Percentiles rank a stretch among this genome's conserved stretches.
Conservation (phyloP, 2,113 vertebrate genomes). For the Caranx melampygus region DNA sequence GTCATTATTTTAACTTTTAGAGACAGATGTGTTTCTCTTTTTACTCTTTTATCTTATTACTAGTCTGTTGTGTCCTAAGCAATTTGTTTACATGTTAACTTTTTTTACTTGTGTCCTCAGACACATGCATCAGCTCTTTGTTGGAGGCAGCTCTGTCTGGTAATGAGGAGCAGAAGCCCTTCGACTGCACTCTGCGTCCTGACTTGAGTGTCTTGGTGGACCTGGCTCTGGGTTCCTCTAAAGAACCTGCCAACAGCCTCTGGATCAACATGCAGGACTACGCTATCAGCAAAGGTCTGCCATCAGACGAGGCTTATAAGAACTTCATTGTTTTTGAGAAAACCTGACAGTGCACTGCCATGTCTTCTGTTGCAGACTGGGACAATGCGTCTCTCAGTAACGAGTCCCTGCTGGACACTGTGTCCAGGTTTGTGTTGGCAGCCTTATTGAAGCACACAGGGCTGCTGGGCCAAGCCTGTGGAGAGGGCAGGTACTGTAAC, state of each 20-base stretch:
- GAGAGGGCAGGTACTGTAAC: constrained; percentile 90
- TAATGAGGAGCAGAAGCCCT: constrained; percentile 97
- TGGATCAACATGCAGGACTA: constrained; percentile 99
- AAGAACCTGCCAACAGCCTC: constrained; percentile 94
- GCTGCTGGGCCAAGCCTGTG: constrained; percentile 90
- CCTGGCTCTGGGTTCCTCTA: constrained; percentile 93
- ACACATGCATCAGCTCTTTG: constrained; percentile 92
- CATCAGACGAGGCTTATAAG: rapidly evolving
- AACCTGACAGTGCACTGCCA: background rate
- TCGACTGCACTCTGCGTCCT: constrained; percentile 91
- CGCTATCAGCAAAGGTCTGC: constrained; percentile 94
- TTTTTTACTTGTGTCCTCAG: constrained; percentile 74
- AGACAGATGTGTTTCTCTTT: background rate
- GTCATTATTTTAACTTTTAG: background rate
- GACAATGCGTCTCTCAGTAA: constrained; percentile 94
- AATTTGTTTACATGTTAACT: background rate
- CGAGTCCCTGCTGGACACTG: constrained; percentile 93
- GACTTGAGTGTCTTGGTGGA: constrained; percentile 91
- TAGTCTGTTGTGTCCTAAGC: background rate
- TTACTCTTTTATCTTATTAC: background rate
- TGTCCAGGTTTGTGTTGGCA: constrained; percentile 95
- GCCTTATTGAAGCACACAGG: constrained; percentile 96
- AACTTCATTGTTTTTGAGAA: background rate
- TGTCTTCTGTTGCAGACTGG: constrained; percentile 89
- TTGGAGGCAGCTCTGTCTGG: constrained; percentile 94